These are phyloP conservation scores for Pogona vitticeps DNA, from an alignment of 2,113 vertebrate species.

Conservation along the genomic window DNA sequence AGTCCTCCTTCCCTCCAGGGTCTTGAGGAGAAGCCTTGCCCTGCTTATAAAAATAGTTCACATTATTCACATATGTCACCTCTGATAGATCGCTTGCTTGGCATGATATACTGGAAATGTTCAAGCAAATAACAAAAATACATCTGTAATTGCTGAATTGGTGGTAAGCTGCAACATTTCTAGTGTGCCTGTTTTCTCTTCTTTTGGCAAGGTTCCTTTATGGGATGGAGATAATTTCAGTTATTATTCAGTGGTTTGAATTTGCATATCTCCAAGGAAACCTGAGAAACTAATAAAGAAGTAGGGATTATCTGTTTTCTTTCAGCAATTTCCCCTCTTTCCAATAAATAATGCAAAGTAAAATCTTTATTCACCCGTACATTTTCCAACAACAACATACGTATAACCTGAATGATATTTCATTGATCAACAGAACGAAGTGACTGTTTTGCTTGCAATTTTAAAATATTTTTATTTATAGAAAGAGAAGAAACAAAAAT, in stretches of 20 bases:
- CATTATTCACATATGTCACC: not conserved
- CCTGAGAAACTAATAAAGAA: conserved; percentile 23
- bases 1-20: too few species aligned
- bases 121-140: not conserved
- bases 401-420: not conserved
- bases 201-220: conserved; percentile 22
- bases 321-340: not conserved
- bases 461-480: too few species aligned
- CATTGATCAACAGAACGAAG: not conserved
- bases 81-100: conserved; percentile 5
- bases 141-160: not conserved
- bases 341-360: conserved; percentile 10
- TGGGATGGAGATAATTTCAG: not conserved
- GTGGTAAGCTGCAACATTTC: not conserved
- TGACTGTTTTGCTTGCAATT: too few species aligned
- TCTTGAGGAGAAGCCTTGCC: not conserved
- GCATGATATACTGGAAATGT: conserved; percentile 16
- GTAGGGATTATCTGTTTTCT: conserved; percentile 12
- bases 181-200: conserved; percentile 15
- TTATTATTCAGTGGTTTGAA: conserved; percentile 16
- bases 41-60: conserved; percentile 10
- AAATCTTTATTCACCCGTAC: not conserved
- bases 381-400: not conserved
- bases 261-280: not conserved
- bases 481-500: too few species aligned